These are phyloP conservation scores for Ictalurus punctatus DNA, from an alignment of 2,113 vertebrate species.

Conservation along the genomic window DNA sequence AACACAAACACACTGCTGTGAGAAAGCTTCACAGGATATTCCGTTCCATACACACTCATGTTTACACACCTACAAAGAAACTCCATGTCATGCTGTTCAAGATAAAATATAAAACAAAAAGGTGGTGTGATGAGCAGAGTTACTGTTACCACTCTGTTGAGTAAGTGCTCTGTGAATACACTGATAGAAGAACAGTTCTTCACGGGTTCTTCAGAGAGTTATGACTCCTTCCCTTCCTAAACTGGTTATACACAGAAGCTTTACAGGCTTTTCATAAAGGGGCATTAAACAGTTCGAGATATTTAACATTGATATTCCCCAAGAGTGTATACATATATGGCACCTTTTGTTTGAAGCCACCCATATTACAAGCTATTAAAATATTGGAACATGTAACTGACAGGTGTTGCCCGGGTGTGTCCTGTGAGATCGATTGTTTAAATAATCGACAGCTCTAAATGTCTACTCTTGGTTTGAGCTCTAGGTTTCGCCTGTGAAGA, in stretches of 20 bases:
- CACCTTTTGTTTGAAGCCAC: too few species aligned
- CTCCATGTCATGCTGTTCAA: neutral
- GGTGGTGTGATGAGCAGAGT: neutral
- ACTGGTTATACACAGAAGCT: neutral
- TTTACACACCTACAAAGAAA: neutral
- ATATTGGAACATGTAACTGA: too few species aligned
- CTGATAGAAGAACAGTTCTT: neutral
- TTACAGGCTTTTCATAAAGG: neutral
- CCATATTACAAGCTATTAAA: too few species aligned
- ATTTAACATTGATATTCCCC: too few species aligned
- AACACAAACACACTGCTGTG: conserved; percentile 50
- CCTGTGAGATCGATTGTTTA: too few species aligned
- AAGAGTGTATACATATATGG: too few species aligned
- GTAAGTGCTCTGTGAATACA: too few species aligned
- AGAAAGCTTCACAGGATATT: neutral
- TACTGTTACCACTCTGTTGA: neutral
- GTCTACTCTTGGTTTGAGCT: too few species aligned
- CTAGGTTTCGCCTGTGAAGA: too few species aligned
- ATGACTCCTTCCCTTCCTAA: neutral
- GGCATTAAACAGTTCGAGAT: too few species aligned
- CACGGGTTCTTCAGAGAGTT: neutral
- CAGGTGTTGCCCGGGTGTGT: too few species aligned
- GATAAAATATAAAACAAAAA: neutral
- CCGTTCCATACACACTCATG: neutral
- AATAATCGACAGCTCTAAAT: too few species aligned